Evolutionary conservation across 2,888 invertebrate genomes (phyloP).

Genomic region (Pseudolycoriella hygida): DNA sequence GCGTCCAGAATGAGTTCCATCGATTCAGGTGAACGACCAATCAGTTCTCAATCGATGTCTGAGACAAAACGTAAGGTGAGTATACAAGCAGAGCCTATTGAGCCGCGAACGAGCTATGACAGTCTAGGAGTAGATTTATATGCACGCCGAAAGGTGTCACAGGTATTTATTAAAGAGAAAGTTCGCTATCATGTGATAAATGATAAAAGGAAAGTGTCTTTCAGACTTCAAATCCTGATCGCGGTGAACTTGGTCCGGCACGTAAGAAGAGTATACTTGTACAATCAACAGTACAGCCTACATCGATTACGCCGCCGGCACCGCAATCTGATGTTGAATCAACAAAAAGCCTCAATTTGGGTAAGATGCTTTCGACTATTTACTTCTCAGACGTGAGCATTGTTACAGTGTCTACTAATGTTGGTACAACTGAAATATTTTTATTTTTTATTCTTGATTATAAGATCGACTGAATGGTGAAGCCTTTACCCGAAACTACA

Average conservation of each 20-base stretch:
- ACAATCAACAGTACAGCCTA: constrained; percentile 36
- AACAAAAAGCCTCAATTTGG: constrained; percentile 16
- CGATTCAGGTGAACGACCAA: constrained; percentile 7
- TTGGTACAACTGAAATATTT: too few relatives aligned
- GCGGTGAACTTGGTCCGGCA: constrained; percentile 46
- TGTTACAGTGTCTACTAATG: too few relatives aligned
- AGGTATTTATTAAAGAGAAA: constrained; percentile 17
- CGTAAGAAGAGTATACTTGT: constrained; percentile 55
- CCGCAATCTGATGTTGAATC: constrained; percentile 23
- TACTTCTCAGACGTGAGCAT: too few relatives aligned
- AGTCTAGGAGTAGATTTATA: constrained; percentile 46
- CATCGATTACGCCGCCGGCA: constrained; percentile 22
- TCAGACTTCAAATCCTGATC: constrained; percentile 12
- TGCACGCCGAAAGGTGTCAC: constrained; percentile 28
- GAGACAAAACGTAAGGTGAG: constrained; percentile 41
- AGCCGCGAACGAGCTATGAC: constrained; percentile 37
- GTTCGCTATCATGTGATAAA: too few relatives aligned
- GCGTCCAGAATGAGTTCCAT: constrained; percentile 4
- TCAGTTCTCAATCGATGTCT: constrained; percentile 11
- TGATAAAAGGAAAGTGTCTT: too few relatives aligned
- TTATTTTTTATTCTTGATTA: too few relatives aligned
- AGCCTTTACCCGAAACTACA: constrained; percentile 9
- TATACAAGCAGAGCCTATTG: constrained; percentile 36
- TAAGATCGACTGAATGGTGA: constrained; percentile 19
- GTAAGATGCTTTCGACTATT: too few relatives aligned